Conservation (phyloP, 92 coral and sea anemone genomes). For the Bergia sp. region DNA sequence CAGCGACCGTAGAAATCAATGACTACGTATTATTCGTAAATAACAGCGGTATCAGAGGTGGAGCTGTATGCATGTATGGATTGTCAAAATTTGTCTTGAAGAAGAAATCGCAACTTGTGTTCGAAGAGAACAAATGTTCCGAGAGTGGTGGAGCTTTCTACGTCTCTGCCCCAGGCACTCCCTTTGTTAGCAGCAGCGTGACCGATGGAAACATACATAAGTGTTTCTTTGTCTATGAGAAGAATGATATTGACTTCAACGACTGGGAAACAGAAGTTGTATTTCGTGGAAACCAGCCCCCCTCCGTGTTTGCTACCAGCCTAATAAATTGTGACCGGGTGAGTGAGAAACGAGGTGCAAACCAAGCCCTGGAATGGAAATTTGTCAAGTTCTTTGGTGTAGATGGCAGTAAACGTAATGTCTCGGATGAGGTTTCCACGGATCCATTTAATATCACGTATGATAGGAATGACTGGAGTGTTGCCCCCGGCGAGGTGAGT, state of each 20-base stretch:
- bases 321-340: constrained; percentile 66
- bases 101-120: constrained; percentile 59
- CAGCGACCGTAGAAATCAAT: constrained; percentile 56
- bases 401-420: constrained; percentile 34
- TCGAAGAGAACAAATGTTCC: constrained; percentile 59
- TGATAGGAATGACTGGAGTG: constrained; percentile 68
- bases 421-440: constrained; percentile 67
- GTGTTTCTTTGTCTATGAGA: constrained; percentile 75
- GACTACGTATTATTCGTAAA: constrained; percentile 57
- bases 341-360: constrained; percentile 59
- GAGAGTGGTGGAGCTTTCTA: constrained; percentile 89
- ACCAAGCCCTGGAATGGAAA: constrained; percentile 69
- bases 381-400: constrained; percentile 58
- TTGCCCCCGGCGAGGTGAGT: constrained; percentile 73
- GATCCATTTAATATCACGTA: constrained; percentile 70
- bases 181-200: constrained; percentile 67
- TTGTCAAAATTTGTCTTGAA: constrained; percentile 60
- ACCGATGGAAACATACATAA: constrained; percentile 58
- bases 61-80: constrained; percentile 86
- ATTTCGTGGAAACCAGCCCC: constrained; percentile 71
- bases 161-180: constrained; percentile 79
- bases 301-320: constrained; percentile 82
- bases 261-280: constrained; percentile 64
- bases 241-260: constrained; percentile 39
- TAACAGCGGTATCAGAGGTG: constrained; percentile 84